phyloP scores from a whole-genome alignment of 2,113 vertebrate species.

The Euleptes europaea region DNA sequence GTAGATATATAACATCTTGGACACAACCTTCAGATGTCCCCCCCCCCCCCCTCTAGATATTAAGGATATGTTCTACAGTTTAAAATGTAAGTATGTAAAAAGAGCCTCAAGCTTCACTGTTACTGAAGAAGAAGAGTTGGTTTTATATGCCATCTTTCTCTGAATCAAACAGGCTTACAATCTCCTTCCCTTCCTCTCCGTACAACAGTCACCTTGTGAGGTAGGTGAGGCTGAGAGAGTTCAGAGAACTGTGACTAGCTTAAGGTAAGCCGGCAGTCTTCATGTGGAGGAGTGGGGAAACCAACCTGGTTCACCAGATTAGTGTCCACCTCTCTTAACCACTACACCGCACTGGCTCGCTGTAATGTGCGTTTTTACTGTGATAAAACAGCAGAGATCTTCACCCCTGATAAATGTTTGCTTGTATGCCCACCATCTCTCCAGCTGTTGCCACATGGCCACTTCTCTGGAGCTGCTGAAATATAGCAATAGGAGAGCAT shows the following conservation, averaged over 20 bases:
- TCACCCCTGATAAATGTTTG: neutral
- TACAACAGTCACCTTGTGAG: too few species aligned
- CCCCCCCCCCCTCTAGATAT: neutral
- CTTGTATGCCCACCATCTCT: neutral
- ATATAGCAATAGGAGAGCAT: neutral
- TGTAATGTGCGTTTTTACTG: neutral
- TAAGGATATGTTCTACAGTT: neutral
- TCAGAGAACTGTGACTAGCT: too few species aligned
- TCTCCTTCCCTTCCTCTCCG: too few species aligned
- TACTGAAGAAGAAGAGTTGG: too few species aligned
- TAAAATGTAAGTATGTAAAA: neutral
- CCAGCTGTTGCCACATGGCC: neutral
- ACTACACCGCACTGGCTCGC: too few species aligned
- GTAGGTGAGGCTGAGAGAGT: too few species aligned
- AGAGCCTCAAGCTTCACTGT: neutral
- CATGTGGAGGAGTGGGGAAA: too few species aligned
- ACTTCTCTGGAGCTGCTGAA: neutral
- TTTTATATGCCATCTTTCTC: too few species aligned
- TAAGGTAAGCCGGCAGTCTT: too few species aligned
- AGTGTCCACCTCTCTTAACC: too few species aligned
- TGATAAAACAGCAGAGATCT: neutral
- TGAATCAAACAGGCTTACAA: too few species aligned
- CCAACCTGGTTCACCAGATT: too few species aligned
- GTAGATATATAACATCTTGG: neutral
- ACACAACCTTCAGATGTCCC: neutral